phyloP scores from a whole-genome alignment of 2,797 vertebrate genomes.

The Gymnoscopelus microlampas region DNA sequence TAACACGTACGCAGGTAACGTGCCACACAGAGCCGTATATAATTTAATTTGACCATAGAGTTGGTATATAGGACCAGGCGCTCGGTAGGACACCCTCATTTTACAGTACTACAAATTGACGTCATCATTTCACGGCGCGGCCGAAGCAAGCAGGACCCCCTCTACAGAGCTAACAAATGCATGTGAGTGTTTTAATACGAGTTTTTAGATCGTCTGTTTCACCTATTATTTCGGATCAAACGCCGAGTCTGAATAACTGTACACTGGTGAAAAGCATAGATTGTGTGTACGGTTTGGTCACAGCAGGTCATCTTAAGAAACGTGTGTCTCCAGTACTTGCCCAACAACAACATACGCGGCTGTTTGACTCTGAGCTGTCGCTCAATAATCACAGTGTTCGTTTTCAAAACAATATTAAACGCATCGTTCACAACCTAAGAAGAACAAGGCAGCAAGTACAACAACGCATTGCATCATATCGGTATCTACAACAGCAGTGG shows the following conservation, averaged over 20 bases:
- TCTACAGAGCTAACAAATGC: conserved; percentile 27
- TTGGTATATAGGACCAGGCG: neutral
- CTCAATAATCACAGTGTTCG: neutral
- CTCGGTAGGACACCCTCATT: neutral
- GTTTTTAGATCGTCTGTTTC: neutral
- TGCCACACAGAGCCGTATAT: no score
- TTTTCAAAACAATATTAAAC: no score
- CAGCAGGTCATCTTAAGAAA: neutral
- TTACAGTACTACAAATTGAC: conserved; percentile 32
- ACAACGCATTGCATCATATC: no score
- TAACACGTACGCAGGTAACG: no score
- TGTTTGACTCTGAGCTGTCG: neutral
- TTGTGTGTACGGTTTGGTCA: neutral
- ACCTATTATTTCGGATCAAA: neutral
- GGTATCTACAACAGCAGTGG: no score
- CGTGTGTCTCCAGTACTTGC: neutral
- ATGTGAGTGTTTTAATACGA: conserved; percentile 32
- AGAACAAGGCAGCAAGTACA: no score
- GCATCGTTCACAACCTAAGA: no score
- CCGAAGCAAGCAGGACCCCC: conserved; percentile 21
- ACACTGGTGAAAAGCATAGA: neutral
- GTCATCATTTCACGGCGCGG: conserved; percentile 51
- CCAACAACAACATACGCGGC: no score
- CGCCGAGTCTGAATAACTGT: neutral
- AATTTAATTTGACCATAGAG: no score